A percentile compares a stretch with the other conserved stretches of the same genome.
These are phyloP conservation scores for Sinocyclocheilus rhinocerous DNA, from an alignment of 2,113 vertebrate genomes.

Conservation along the genomic window DNA sequence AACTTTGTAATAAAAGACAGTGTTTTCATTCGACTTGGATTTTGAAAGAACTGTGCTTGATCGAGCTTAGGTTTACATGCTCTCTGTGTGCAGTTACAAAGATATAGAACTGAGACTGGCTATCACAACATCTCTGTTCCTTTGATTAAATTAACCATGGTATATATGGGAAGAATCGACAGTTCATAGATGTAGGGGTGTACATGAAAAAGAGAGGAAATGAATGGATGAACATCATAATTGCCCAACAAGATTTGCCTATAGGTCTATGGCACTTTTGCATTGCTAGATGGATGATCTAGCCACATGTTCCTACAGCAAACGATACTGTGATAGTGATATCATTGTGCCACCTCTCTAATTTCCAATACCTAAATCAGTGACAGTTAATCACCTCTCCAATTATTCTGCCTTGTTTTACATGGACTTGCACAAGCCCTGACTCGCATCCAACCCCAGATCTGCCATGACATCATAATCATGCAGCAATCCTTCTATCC, in stretches of 20 bases:
- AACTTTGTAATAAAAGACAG: background rate
- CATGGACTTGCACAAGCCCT: constrained; percentile 28
- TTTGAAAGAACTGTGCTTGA: constrained; percentile 1
- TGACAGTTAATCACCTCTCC: constrained; percentile 41
- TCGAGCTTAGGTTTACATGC: background rate
- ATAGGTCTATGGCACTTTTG: background rate
- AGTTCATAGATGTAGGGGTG: constrained; percentile 66
- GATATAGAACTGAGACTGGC: constrained; percentile 70
- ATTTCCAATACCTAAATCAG: constrained; percentile 58
- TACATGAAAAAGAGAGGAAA: constrained; percentile 70
- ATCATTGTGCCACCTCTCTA: constrained; percentile 60
- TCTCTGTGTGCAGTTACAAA: background rate
- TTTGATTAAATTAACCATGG: constrained; percentile 98
- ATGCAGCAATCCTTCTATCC: constrained; percentile 46
- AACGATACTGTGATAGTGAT: constrained; percentile 55
- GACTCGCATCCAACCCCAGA: constrained; percentile 33
- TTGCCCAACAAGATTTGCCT: constrained; percentile 74
- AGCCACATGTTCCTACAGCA: constrained; percentile 42
- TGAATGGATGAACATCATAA: constrained; percentile 75
- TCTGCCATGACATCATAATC: constrained; percentile 67
- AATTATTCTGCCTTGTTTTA: constrained; percentile 53
- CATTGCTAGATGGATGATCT: background rate
- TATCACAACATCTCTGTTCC: constrained; percentile 95
- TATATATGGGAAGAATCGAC: constrained; percentile 93
- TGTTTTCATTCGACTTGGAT: background rate